Percentiles rank a stretch among this genome's conserved stretches.
Evolutionary conservation across 2,888 invertebrate genomes (phyloP).

Genomic region (Stenolophus ochropezus): DNA sequence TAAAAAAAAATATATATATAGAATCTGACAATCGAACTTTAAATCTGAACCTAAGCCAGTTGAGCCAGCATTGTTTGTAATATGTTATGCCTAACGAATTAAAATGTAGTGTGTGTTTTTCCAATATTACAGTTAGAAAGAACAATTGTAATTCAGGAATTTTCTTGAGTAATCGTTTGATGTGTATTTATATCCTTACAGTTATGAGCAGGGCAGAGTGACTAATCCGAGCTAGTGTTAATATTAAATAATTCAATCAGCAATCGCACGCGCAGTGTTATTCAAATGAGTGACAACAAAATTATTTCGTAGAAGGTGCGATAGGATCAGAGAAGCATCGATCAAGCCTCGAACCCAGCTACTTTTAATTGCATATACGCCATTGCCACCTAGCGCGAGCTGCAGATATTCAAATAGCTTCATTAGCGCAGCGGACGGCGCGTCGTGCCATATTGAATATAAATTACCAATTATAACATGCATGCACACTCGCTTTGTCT

Average conservation of each 20-base stretch:
- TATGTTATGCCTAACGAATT: too few species aligned
- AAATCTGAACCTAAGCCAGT: too few species aligned
- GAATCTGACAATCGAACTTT: too few species aligned
- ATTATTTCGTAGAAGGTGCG: slow-evolving; percentile 45
- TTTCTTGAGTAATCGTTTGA: neutral
- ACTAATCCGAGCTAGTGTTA: slow-evolving; percentile 25
- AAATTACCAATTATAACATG: slow-evolving; percentile 52
- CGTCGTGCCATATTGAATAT: slow-evolving; percentile 48
- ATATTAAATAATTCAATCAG: slow-evolving; percentile 44
- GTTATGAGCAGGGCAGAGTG: neutral
- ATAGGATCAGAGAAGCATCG: slow-evolving; percentile 42
- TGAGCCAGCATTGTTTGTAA: too few species aligned
- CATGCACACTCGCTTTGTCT: slow-evolving; percentile 27
- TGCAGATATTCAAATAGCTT: slow-evolving; percentile 45
- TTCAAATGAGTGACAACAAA: slow-evolving; percentile 42
- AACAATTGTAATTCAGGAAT: slow-evolving; percentile 1
- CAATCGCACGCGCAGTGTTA: slow-evolving; percentile 16
- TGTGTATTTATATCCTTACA: slow-evolving; percentile 22
- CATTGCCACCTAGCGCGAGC: slow-evolving; percentile 46
- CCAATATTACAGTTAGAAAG: neutral
- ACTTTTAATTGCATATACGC: slow-evolving; percentile 54
- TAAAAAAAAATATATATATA: too few species aligned
- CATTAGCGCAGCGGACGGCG: slow-evolving; percentile 15
- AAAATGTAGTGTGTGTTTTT: neutral
- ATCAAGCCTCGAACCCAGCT: slow-evolving; percentile 35